Percentiles rank a stretch among this genome's conserved stretches.
Conservation (phyloP, 2,888 invertebrate genomes). For the Phragmatobia fuliginosa region DNA sequence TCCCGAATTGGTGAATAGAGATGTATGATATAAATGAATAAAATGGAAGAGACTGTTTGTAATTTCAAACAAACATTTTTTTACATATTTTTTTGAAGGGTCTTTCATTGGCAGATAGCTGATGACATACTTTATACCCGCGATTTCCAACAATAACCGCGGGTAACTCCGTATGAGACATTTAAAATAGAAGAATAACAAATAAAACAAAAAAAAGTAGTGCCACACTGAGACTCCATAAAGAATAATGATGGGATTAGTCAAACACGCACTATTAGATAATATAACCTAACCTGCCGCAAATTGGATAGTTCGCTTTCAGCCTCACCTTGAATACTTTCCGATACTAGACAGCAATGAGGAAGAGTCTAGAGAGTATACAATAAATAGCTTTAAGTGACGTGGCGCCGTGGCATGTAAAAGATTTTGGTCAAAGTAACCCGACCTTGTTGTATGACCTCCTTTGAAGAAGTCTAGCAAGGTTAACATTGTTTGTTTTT, state of each 20-base stretch:
- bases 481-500: conserved; percentile 40
- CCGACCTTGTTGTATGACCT: conserved; percentile 28
- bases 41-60: too few species aligned
- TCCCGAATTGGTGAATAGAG: neutral
- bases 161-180: too few species aligned
- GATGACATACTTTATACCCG: too few species aligned
- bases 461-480: conserved; percentile 25
- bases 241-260: neutral
- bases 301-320: conserved; percentile 26
- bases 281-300: conserved; percentile 18
- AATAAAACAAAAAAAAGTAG: too few species aligned
- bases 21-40: too few species aligned
- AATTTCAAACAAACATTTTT: too few species aligned
- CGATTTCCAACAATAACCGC: too few species aligned
- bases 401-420: conserved; percentile 27
- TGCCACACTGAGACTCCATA: neutral
- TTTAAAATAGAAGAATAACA: too few species aligned
- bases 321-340: conserved; percentile 34
- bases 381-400: conserved; percentile 49
- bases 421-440: conserved; percentile 24
- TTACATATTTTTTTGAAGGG: too few species aligned
- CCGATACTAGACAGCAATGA: conserved; percentile 48
- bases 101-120: too few species aligned
- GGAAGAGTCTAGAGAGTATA: conserved; percentile 47
- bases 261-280: neutral